These are phyloP conservation scores for Oostethus manadensis DNA, from an alignment of 2,113 vertebrate genomes.

Conservation along the genomic window DNA sequence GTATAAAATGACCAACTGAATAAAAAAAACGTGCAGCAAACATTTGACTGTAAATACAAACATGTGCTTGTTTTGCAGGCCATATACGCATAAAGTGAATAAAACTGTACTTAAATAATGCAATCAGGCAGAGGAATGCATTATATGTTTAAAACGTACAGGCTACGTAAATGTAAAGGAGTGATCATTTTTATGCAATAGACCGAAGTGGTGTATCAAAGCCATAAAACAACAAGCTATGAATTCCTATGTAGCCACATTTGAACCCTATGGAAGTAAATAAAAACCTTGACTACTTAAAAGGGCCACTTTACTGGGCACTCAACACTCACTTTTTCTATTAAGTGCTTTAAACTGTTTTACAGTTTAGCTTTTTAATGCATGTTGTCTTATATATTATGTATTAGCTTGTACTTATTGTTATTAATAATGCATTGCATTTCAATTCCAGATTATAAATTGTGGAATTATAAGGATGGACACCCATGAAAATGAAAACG, in stretches of 20 bases:
- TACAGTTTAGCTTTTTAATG: not conserved
- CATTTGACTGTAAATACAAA: no score
- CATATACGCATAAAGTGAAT: no score
- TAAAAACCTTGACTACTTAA: not conserved
- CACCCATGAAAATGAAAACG: not conserved
- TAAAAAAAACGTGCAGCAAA: no score
- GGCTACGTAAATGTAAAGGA: no score
- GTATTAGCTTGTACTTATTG: not conserved
- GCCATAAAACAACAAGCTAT: not conserved
- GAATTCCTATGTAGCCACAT: not conserved
- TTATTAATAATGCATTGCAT: not conserved
- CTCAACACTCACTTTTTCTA: not conserved
- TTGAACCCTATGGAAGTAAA: slow-evolving; percentile 2
- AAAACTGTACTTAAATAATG: no score
- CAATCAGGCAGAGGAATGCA: no score
- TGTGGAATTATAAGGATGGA: not conserved
- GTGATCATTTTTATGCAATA: not conserved
- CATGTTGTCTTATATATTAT: slow-evolving; percentile 14
- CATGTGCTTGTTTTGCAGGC: no score
- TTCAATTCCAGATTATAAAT: not conserved
- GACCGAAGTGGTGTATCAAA: not conserved
- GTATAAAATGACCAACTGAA: no score
- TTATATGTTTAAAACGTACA: not conserved
- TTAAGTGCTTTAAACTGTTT: slow-evolving; percentile 19
- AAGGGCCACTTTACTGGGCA: not conserved